Conservation (phyloP, 2,113 vertebrate species). For the Suncus etruscus region DNA sequence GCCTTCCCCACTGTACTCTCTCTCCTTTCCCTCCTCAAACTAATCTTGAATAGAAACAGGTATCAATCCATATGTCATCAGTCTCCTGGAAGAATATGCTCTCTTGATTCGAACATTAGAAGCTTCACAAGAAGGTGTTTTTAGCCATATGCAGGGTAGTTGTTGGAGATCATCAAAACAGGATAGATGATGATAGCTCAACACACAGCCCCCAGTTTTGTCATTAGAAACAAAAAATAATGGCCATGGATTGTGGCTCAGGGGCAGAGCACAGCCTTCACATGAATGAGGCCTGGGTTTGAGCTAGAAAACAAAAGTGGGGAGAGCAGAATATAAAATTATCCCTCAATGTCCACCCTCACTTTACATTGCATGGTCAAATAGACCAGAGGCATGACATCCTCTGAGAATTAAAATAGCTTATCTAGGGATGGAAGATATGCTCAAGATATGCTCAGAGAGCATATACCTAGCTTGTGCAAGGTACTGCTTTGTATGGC, state of each 20-base stretch:
- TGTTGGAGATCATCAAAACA: not conserved
- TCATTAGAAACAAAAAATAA: not conserved
- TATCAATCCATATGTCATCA: constrained; percentile 36
- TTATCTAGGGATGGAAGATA: not conserved
- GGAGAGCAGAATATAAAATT: not conserved
- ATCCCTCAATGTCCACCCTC: not conserved
- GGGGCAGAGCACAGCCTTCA: too few species aligned
- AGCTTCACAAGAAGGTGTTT: constrained; percentile 20
- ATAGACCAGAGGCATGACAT: not conserved
- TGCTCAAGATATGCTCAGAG: too few species aligned
- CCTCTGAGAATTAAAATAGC: not conserved
- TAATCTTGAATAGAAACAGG: constrained; percentile 26
- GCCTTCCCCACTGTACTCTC: too few species aligned
- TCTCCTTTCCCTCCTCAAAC: too few species aligned
- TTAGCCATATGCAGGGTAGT: not conserved
- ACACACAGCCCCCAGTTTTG: not conserved
- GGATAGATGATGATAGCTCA: not conserved
- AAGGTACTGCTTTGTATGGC: too few species aligned
- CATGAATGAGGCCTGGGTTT: too few species aligned
- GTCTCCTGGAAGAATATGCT: not conserved
- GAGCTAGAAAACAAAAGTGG: not conserved
- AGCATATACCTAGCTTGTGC: too few species aligned
- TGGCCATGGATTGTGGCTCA: too few species aligned
- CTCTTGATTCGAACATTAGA: not conserved
- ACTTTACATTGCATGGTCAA: not conserved